phyloP scores from a whole-genome alignment of 2,888 invertebrate genomes.

The Schizotus pectinicornis region DNA sequence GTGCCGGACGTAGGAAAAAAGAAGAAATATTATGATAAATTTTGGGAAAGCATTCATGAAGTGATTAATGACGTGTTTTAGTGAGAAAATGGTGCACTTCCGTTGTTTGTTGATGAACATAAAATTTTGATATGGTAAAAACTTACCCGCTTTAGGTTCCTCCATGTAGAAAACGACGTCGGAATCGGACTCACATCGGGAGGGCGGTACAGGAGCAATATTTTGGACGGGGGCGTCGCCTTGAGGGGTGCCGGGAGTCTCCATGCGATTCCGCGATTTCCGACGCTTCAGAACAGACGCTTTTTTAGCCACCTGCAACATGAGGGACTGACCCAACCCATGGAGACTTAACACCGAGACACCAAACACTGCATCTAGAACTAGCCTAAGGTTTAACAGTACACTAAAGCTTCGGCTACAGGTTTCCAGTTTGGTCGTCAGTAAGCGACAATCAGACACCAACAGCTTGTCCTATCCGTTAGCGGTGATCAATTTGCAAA shows the following conservation, averaged over 20 bases:
- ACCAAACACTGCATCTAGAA: slow-evolving; percentile 58
- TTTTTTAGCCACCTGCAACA: slow-evolving; percentile 76
- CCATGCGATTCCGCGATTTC: slow-evolving; percentile 72
- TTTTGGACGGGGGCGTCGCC: slow-evolving; percentile 37
- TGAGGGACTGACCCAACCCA: slow-evolving; percentile 69
- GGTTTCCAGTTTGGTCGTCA: not conserved
- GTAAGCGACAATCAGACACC: not conserved
- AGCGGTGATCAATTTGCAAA: no score
- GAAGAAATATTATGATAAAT: not conserved
- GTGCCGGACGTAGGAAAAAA: slow-evolving; percentile 5
- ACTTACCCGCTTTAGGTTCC: slow-evolving; percentile 66
- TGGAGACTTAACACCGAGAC: slow-evolving; percentile 59
- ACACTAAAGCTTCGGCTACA: not conserved
- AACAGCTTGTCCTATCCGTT: not conserved
- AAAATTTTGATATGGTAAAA: not conserved
- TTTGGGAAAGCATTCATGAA: no score
- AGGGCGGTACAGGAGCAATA: slow-evolving; percentile 37
- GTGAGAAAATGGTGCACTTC: slow-evolving; percentile 10
- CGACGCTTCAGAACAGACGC: slow-evolving; percentile 75
- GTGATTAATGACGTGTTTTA: not conserved
- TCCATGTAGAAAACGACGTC: slow-evolving; percentile 72
- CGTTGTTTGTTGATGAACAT: not conserved
- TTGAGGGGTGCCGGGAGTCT: slow-evolving; percentile 54
- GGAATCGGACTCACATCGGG: slow-evolving; percentile 64
- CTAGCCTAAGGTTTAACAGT: slow-evolving; percentile 43